Base-by-base conservation (phyloP, 2,888 invertebrate genomes). In the Clivina fossor region DNA sequence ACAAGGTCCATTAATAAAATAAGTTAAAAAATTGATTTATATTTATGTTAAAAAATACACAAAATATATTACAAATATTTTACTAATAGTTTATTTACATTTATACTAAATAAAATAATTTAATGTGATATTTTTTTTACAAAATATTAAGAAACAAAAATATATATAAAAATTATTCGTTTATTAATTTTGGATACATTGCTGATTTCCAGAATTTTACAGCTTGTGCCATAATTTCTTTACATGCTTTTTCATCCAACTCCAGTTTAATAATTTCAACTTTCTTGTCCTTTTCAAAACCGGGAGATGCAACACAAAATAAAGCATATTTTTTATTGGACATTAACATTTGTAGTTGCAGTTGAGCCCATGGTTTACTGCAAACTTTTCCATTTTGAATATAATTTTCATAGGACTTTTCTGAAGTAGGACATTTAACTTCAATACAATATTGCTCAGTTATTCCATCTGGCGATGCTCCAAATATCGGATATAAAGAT, bases 281-380 rank as follows among this genome's bases (percentile, higher is more conserved):
- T 20, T 57, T 40, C 46, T 61, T 56, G 35, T 35, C 56, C 8
- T 22, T 38, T 60, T 64, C 62, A 57, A 62, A 66, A 49, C 59
- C 47, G n/a, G 58, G 63, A 37, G 61, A 56, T 11, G 65, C 64
- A 13, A 66, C 60, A 56, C 62, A 63, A 51, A 65, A 65, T 5
- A 33, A 11, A 11, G 33, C 48, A 2, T 44, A 11, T 2, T 48
- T 33, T 35, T 22, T 35, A 7, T 11, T 15, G n/a, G 9, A 16
- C 5, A 48, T 7, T 19, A 33, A 40, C 20, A 37, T 56, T 24
- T 32, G 44, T 22, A 56, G 26, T 30, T 56, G 59, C 24, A 56
- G 11, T 28, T 59, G 51, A 2, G 56, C 56, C 16, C 55, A 32
- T 11, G 20, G 28, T 32, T 44, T 53, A 15, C 19, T 20, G 26